Conservation (phyloP, 2,888 invertebrate species). For the Thysanoteuthis rhombus region DNA sequence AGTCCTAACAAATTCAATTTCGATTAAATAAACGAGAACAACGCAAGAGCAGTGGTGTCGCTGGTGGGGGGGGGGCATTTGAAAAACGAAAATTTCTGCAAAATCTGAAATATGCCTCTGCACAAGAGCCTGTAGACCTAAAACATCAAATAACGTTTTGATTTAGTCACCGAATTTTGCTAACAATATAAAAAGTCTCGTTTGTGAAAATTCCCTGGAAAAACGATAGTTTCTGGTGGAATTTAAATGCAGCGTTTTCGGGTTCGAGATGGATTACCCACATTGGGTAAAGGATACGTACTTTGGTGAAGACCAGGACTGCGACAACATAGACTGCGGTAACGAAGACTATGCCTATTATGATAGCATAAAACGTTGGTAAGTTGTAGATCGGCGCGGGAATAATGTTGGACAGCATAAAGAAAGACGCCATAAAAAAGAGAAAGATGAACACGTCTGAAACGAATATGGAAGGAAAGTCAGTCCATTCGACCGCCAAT, state of each 20-base stretch:
- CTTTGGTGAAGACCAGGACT: neutral
- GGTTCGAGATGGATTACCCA: neutral
- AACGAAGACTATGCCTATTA: too few relatives aligned
- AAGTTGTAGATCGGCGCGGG: neutral
- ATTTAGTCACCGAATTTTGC: too few relatives aligned
- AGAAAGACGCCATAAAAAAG: neutral
- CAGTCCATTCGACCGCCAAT: neutral
- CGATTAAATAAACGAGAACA: too few relatives aligned
- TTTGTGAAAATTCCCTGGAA: neutral
- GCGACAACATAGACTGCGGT: too few relatives aligned
- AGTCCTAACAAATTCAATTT: too few relatives aligned
- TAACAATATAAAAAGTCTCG: neutral
- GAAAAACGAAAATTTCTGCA: too few relatives aligned
- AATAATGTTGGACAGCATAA: neutral
- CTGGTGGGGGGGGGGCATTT: too few relatives aligned
- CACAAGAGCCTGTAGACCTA: too few relatives aligned
- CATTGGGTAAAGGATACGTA: neutral
- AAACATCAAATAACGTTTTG: too few relatives aligned
- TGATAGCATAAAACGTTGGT: neutral
- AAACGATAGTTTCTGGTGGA: neutral
- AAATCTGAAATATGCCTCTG: too few relatives aligned
- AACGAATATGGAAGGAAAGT: neutral
- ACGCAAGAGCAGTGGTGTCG: too few relatives aligned
- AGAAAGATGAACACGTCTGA: neutral
- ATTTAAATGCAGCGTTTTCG: neutral